Percentiles rank a stretch among this genome's conserved stretches.
Conservation (phyloP, 2,888 invertebrate species). For the Lutraria lutraria region DNA sequence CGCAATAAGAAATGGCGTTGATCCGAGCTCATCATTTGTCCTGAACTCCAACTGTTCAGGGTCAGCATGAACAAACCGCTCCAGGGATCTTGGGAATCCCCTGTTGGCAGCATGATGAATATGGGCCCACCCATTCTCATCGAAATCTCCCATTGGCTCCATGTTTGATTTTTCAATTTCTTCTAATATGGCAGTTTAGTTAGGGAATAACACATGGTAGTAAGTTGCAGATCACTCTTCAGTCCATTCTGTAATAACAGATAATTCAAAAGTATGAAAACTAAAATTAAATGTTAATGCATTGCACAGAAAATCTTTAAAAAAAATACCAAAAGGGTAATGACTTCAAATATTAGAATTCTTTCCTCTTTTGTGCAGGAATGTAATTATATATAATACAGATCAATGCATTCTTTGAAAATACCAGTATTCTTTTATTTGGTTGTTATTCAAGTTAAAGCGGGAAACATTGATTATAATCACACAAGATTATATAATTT, state of each 20-base stretch:
- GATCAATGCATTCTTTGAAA: too few relatives aligned
- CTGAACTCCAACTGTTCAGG: slow-evolving; percentile 83
- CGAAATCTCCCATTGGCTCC: slow-evolving; percentile 77
- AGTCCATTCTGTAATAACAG: not conserved
- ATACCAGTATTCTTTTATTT: too few relatives aligned
- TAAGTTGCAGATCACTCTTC: not conserved
- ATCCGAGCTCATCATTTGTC: slow-evolving; percentile 83
- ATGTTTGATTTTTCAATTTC: slow-evolving; percentile 16
- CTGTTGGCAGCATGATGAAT: slow-evolving; percentile 85
- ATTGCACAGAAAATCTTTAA: too few relatives aligned
- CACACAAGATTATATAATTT: too few relatives aligned
- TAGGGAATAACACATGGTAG: not conserved
- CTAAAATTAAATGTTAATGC: too few relatives aligned
- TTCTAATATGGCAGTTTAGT: not conserved
- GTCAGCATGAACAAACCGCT: slow-evolving; percentile 83
- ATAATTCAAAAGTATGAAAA: not conserved
- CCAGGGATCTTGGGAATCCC: slow-evolving; percentile 85
- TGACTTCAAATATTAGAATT: too few relatives aligned
- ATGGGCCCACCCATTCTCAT: slow-evolving; percentile 86
- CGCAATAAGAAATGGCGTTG: slow-evolving; percentile 85
- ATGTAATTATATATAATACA: too few relatives aligned
- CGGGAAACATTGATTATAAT: too few relatives aligned
- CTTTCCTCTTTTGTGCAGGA: too few relatives aligned
- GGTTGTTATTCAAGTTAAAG: too few relatives aligned
- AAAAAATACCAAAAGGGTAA: too few relatives aligned